A percentile compares a stretch with the other conserved stretches of the same genome.
These are phyloP conservation scores for Rhodeus uyekii DNA, from an alignment of 2,797 vertebrate genomes.

Conservation along the genomic window DNA sequence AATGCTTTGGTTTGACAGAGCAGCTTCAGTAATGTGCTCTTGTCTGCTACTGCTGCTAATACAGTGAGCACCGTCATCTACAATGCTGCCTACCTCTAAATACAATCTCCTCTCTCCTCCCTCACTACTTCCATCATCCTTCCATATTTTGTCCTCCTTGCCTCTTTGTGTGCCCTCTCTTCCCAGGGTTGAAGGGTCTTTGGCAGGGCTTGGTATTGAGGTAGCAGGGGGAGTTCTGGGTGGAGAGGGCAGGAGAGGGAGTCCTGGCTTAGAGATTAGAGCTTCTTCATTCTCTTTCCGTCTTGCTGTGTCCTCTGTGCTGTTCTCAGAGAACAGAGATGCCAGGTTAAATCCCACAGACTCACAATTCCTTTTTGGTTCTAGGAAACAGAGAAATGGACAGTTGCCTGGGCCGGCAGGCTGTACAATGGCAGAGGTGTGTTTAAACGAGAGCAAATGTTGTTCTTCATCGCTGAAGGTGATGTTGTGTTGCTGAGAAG, in stretches of 20 bases:
- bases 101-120: conserved; percentile 70
- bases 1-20: conserved; percentile 99
- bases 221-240: conserved; percentile 72
- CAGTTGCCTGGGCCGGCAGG: conserved; percentile 86
- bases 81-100: conserved; percentile 76
- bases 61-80: conserved; percentile 73
- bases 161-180: conserved; percentile 65
- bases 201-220: conserved; percentile 85
- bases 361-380: conserved; percentile 88
- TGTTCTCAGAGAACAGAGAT: conserved; percentile 83
- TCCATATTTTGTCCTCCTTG: conserved; percentile 42
- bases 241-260: conserved; percentile 73
- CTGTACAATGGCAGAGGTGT: conserved; percentile 90
- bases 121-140: conserved; percentile 52
- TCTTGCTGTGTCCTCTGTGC: conserved; percentile 85
- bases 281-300: conserved; percentile 69
- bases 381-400: conserved; percentile 89
- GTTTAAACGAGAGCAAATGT: conserved; percentile 86
- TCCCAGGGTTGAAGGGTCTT: conserved; percentile 70
- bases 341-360: conserved; percentile 81
- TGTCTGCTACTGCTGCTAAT: conserved; percentile 65
- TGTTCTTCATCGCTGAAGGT: conserved; percentile 86
- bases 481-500: conserved; percentile 85
- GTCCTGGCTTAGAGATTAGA: conserved; percentile 65
- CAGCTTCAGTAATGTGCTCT: conserved; percentile 85